Evolutionary conservation across 2,888 invertebrate species (phyloP).

Genomic region (Scrobipalpa atriplicella): DNA sequence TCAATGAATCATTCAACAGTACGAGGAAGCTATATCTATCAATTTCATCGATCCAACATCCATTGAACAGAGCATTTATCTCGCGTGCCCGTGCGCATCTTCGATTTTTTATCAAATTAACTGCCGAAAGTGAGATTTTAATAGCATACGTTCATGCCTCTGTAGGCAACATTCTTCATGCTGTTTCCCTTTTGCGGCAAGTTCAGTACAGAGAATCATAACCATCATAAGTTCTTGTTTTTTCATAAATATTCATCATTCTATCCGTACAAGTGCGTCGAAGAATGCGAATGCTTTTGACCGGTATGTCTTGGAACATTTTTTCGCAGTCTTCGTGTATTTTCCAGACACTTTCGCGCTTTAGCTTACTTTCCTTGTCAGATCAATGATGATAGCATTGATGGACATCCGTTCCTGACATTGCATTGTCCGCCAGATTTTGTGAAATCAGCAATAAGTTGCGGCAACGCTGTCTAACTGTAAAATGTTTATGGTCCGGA

Average conservation of each 20-base stretch:
- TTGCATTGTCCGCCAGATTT: neutral
- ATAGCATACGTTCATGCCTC: neutral
- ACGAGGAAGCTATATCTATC: constrained; percentile 37
- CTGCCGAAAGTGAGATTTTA: constrained; percentile 23
- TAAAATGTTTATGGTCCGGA: constrained; percentile 23
- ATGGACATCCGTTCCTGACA: constrained; percentile 8
- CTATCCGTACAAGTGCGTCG: neutral
- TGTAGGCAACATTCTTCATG: neutral
- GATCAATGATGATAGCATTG: neutral
- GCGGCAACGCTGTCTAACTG: neutral
- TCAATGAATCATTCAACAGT: constrained; percentile 48
- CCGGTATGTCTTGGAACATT: neutral
- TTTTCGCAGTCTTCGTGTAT: constrained; percentile 7
- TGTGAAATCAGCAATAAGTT: constrained; percentile 5
- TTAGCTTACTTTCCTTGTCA: constrained; percentile 9
- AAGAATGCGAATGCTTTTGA: constrained; percentile 6
- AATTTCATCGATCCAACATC: constrained; percentile 17
- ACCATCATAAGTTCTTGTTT: neutral
- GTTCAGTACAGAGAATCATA: neutral
- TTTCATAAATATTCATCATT: constrained; percentile 4
- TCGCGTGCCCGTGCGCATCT: constrained; percentile 9
- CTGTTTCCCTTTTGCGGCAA: constrained; percentile 4
- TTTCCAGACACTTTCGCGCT: constrained; percentile 3
- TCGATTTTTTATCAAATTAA: constrained; percentile 2
- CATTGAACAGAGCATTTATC: constrained; percentile 21